Base-by-base conservation (phyloP, 2,113 vertebrate genomes). In the Malaclemys terrapin region DNA sequence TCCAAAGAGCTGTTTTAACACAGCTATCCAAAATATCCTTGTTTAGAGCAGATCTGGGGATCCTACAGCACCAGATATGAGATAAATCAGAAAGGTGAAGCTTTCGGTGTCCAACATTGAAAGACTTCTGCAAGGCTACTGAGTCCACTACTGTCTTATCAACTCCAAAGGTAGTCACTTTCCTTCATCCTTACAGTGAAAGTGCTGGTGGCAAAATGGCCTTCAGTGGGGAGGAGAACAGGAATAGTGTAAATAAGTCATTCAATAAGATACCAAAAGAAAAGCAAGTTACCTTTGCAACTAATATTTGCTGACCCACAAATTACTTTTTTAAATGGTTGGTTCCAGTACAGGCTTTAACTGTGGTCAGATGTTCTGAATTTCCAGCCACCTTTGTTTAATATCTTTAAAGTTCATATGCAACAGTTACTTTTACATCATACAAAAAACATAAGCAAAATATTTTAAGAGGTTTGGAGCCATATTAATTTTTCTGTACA, bases 91-190 rank as follows among this genome's bases (percentile, higher is more conserved):
- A 72, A 89, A 72, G 5, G 17, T 53, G 52, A 90, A 53, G 47
- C 80, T 87, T 56, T 95, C 80, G n/a, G 56, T 53, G 2, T 24
- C 72, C 20, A 38, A 20, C 12, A 53, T 0, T 0, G 91, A 91
- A 95, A 94, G 96, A 85, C 22, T 93, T 93, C 92, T 95, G 86
- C 92, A 89, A 86, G 56, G 80, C 86, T 93, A 95, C 84, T n/a
- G 87, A 86, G 29, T 89, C 82, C 84, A 94, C 56, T 85, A 91
- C 3, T 69, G 75, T 50, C 83, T 94, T 85, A 59, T 29, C 72
- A 91, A 95, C 85, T 78, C 75, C 49, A 81, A 89, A 91, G 79
- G 19, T 78, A 76, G 57, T 85, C 85, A 78, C 76, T 87, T 38
- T 76, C 24, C 22, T 57, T 69, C n/a, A 57, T 9, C 14, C 54